Conservation (phyloP, 2,888 invertebrate species). For the Timema podura region DNA sequence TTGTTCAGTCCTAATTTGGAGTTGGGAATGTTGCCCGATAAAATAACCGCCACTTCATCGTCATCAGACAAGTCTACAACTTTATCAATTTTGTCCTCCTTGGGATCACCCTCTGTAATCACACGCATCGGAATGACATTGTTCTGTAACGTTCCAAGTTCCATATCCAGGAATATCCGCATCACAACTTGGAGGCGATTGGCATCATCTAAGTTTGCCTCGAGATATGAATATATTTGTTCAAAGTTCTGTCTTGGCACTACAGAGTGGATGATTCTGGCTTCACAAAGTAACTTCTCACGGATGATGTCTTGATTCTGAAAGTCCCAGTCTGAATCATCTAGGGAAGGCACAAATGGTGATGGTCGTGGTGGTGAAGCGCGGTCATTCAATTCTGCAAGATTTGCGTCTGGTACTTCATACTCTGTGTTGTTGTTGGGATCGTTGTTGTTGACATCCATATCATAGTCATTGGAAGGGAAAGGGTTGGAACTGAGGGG, state of each 20-base stretch:
- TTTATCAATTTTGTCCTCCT: too few species aligned
- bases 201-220: conserved; percentile 17
- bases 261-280: conserved; percentile 12
- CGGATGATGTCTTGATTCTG: conserved; percentile 14
- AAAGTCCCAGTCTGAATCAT: conserved; percentile 10
- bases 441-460: conserved; percentile 22
- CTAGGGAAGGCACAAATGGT: background rate
- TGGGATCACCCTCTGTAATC: too few species aligned
- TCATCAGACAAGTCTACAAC: too few species aligned
- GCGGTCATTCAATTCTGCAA: background rate
- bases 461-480: background rate
- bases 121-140: too few species aligned
- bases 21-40: too few species aligned
- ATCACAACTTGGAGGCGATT: conserved; percentile 19
- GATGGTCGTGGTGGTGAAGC: too few species aligned
- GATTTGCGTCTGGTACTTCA: conserved; percentile 12
- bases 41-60: too few species aligned
- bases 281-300: conserved; percentile 10
- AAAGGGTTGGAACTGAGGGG: background rate
- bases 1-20: too few species aligned
- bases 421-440: conserved; percentile 22
- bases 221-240: conserved; percentile 19
- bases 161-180: conserved; percentile 13
- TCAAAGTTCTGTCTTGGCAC: conserved; percentile 16
- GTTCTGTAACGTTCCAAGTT: background rate